A percentile compares a stretch with the other conserved stretches of the same genome.
phyloP scores from a whole-genome alignment of 2,113 vertebrate species.

The Mus spicilegus region DNA sequence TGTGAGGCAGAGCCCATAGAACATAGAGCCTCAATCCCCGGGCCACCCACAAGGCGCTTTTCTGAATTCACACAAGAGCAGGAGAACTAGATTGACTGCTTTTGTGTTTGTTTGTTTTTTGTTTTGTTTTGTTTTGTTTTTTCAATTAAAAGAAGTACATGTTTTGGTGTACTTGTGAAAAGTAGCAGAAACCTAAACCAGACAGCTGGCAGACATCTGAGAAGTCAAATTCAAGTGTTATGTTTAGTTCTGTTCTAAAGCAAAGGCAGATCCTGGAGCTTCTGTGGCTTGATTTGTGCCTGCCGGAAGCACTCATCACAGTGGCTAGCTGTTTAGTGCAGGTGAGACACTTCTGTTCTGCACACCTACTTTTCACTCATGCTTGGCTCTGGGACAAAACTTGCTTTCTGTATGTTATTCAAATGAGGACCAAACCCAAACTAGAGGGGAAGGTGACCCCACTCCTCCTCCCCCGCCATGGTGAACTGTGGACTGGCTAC shows the following conservation, averaged over 20 bases:
- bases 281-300: not conserved
- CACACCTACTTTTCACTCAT: accelerated
- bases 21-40: accelerated
- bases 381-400: not conserved
- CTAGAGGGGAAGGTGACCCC: accelerated
- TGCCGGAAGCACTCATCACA: accelerated
- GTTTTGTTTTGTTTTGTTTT: not conserved
- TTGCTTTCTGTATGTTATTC: not conserved
- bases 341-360: accelerated
- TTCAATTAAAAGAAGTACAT: not conserved
- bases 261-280: not conserved
- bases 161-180: not conserved
- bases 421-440: accelerated
- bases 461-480: accelerated
- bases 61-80: accelerated
- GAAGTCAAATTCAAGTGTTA: not conserved
- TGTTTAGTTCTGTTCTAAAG: not conserved
- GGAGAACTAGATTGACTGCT: accelerated
- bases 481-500: accelerated
- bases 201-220: not conserved
- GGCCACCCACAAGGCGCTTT: too few relatives aligned
- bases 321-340: accelerated
- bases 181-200: not conserved
- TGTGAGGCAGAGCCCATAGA: accelerated
- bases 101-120: not conserved